Percentiles rank a stretch among this genome's conserved stretches.
These are phyloP conservation scores for Emydoidea blandingii DNA, from an alignment of 2,797 vertebrate species.

Conservation along the genomic window DNA sequence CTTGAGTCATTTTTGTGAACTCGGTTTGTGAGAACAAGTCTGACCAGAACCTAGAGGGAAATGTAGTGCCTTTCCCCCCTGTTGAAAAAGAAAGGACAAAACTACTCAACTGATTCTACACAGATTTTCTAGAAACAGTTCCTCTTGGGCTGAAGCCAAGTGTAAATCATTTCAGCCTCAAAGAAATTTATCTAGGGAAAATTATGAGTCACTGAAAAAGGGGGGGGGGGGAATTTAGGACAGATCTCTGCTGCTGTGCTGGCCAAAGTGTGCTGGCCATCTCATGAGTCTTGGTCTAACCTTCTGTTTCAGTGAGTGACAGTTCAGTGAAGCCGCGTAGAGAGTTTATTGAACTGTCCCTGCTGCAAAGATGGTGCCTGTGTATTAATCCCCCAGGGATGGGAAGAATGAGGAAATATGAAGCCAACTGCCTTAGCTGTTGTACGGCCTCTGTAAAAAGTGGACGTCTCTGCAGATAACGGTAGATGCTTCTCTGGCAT, in stretches of 20 bases:
- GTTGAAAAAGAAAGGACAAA: not conserved
- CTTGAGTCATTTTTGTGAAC: not conserved
- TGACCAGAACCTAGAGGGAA: not conserved
- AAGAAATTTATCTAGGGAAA: conserved; percentile 37
- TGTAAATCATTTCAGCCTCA: not conserved
- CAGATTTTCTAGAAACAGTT: conserved; percentile 58
- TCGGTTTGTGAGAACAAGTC: not conserved
- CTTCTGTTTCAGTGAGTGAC: not conserved
- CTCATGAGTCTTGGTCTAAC: not conserved
- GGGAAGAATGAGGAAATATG: not conserved
- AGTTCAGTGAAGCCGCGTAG: not conserved
- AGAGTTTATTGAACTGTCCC: not conserved
- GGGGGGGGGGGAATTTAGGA: not conserved
- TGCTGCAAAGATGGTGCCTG: not conserved
- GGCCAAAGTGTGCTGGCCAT: not conserved
- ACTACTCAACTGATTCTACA: not conserved
- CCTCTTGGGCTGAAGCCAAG: not conserved
- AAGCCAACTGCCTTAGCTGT: not conserved
- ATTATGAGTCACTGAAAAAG: not conserved
- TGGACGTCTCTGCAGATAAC: not conserved
- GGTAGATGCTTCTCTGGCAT: not conserved
- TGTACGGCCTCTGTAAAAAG: not conserved
- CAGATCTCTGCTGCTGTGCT: not conserved
- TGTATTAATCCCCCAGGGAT: not conserved
- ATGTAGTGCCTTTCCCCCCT: not conserved